Conservation (phyloP, 2,797 vertebrate species). For the Sebastes vulpes region DNA sequence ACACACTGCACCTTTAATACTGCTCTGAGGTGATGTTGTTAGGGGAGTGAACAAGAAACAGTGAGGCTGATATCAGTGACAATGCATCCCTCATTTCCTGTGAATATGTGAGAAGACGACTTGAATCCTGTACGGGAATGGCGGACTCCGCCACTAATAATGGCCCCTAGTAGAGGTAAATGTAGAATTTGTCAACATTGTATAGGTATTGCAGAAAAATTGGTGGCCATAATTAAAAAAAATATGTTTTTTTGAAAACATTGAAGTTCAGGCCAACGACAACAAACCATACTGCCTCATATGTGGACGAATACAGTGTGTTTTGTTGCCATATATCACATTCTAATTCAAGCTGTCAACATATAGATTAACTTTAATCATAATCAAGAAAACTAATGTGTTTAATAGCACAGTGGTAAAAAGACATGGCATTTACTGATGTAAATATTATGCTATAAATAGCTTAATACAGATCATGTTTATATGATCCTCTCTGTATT, state of each 20-base stretch:
- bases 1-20: neutral
- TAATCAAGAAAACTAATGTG: fast-evolving
- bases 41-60: neutral
- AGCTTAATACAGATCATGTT: neutral
- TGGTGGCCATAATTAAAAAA: too few species aligned
- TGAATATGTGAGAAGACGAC: neutral
- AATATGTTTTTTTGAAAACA: too few species aligned
- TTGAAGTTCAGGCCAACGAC: neutral
- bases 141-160: neutral
- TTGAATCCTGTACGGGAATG: neutral
- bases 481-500: neutral
- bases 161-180: neutral
- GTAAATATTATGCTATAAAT: neutral
- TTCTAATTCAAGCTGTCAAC: too few species aligned
- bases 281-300: neutral
- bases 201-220: neutral
- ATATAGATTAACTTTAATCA: too few species aligned
- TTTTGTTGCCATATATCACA: too few species aligned
- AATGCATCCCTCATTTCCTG: neutral
- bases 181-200: neutral
- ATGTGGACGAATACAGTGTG: neutral
- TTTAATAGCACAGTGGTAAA: neutral
- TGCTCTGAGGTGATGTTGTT: neutral
- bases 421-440: neutral
- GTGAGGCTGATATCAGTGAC: neutral